phyloP scores from a whole-genome alignment of 2,113 vertebrate species.

The Crotalus tigris region DNA sequence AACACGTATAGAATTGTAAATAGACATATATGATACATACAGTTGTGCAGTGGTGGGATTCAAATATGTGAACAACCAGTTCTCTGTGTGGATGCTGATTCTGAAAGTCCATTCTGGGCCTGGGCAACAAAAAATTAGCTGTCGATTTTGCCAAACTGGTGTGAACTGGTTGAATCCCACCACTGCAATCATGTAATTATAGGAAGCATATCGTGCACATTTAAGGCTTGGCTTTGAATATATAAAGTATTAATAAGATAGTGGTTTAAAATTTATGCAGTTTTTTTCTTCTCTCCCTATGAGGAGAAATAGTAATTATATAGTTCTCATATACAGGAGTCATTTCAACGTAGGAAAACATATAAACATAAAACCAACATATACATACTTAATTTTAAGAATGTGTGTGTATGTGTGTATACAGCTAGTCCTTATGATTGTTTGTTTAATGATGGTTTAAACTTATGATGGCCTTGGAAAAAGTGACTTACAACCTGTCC shows the following conservation, averaged over 20 bases:
- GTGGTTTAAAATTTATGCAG: background rate
- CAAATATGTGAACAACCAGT: too few relatives aligned
- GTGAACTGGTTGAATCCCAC: too few relatives aligned
- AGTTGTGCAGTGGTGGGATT: background rate
- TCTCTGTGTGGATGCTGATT: too few relatives aligned
- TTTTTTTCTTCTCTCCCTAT: background rate
- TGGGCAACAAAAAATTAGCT: too few relatives aligned
- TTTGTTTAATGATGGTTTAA: background rate
- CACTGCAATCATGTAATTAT: background rate
- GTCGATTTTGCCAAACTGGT: too few relatives aligned
- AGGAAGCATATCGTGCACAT: background rate
- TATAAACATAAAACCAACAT: background rate
- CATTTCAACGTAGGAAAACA: background rate
- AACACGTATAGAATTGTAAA: background rate
- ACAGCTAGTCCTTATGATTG: background rate
- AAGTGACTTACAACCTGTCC: background rate
- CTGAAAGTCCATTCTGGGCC: too few relatives aligned
- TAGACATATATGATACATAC: background rate
- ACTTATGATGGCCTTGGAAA: background rate
- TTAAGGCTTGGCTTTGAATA: background rate
- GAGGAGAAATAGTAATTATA: background rate
- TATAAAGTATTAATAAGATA: background rate
- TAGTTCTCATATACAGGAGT: background rate
- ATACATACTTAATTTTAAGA: background rate
- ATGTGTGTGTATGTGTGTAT: background rate